These are phyloP conservation scores for Chondrilla cf. caribensis DNA, from an alignment of 37 sponge, comb jelly and placozoan species.

Conservation along the genomic window DNA sequence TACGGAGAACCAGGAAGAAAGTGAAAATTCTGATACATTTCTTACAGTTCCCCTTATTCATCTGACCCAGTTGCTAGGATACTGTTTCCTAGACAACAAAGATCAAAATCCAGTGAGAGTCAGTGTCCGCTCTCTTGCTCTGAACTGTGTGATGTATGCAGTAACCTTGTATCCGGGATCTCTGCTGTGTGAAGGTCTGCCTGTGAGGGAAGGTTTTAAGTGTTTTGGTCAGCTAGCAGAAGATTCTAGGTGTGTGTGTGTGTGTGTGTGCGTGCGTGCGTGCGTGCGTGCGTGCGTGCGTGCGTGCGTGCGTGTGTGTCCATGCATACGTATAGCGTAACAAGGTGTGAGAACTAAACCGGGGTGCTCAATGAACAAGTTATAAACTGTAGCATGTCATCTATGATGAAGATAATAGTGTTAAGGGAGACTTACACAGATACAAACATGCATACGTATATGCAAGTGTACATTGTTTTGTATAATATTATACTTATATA, in stretches of 20 bases:
- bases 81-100: neutral
- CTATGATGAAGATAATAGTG: no score
- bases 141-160: neutral
- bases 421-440: no score
- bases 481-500: no score
- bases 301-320: neutral
- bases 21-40: neutral
- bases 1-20: neutral
- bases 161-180: neutral
- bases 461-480: no score
- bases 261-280: no score
- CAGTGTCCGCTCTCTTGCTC: constrained; percentile 3
- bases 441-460: no score
- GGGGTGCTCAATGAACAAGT: no score
- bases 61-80: constrained; percentile 12
- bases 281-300: neutral
- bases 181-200: neutral
- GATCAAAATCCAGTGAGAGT: neutral
- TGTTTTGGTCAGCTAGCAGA: neutral
- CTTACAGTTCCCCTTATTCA: constrained; percentile 4
- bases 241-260: no score
- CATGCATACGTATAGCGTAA: neutral
- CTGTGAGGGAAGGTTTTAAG: neutral
- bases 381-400: no score
- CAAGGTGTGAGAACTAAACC: no score